phyloP scores from a whole-genome alignment of 2,113 vertebrate genomes.

The Uria aalge region DNA sequence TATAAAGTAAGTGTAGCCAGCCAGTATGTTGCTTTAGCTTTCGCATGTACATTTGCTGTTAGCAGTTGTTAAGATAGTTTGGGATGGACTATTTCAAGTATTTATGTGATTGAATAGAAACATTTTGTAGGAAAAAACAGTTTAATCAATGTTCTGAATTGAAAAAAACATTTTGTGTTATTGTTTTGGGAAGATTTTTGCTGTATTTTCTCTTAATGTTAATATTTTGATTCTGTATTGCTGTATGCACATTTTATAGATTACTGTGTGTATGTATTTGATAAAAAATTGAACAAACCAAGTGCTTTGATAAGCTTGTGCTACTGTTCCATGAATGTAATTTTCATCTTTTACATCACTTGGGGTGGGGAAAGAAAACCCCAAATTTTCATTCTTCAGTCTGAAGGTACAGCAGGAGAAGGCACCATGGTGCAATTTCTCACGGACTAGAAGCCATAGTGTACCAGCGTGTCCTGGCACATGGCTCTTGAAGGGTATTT shows the following conservation, averaged over 20 bases:
- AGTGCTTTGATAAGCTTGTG: background rate
- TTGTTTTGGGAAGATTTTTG: background rate
- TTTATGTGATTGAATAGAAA: background rate
- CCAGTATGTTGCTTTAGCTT: background rate
- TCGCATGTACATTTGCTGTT: background rate
- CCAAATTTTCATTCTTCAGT: background rate
- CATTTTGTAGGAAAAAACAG: background rate
- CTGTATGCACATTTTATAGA: background rate
- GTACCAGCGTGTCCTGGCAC: background rate
- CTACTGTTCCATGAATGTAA: background rate
- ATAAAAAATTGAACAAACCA: background rate
- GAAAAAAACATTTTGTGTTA: background rate
- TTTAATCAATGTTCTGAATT: background rate
- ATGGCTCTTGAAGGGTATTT: background rate
- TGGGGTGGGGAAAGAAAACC: rapidly evolving
- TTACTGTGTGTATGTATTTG: background rate
- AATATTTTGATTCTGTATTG: background rate
- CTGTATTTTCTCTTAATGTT: background rate
- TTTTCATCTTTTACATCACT: background rate
- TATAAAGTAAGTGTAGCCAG: background rate
- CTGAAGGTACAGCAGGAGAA: background rate
- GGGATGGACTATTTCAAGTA: background rate
- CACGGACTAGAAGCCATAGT: background rate
- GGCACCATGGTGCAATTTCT: background rate
- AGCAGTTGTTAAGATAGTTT: background rate